Percentiles rank a stretch among this genome's conserved stretches.
Evolutionary conservation across 1,140 invertebrate genomes (phyloP).

Genomic region (Himalopsyche phryganea): DNA sequence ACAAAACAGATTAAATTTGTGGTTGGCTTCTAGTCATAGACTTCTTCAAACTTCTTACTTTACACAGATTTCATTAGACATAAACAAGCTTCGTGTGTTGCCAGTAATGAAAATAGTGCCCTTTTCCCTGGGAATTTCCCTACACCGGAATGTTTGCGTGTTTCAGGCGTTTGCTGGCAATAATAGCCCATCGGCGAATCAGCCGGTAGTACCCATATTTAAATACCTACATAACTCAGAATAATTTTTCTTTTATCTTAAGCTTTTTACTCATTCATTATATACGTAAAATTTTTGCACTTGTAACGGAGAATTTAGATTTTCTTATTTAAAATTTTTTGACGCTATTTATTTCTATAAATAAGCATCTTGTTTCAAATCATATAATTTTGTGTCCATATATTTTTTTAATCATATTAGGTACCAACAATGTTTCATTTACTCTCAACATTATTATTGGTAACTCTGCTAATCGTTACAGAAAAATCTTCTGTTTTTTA

Average conservation of each 20-base stretch:
- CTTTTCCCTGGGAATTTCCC: constrained; percentile 3
- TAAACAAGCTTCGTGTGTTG: neutral
- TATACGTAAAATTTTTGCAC: constrained; percentile 16
- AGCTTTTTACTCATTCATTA: constrained; percentile 20
- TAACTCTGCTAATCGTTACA: too few species aligned
- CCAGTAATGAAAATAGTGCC: neutral
- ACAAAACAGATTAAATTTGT: too few species aligned
- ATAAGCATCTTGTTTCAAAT: constrained; percentile 21
- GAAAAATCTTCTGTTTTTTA: too few species aligned
- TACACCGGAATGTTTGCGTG: constrained; percentile 36
- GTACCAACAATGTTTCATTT: too few species aligned
- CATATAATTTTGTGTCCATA: too few species aligned
- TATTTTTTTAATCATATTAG: too few species aligned
- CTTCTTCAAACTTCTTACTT: too few species aligned
- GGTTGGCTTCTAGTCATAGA: neutral
- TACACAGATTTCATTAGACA: too few species aligned
- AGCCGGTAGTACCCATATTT: constrained; percentile 56
- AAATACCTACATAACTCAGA: constrained; percentile 13
- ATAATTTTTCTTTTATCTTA: neutral
- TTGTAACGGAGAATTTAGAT: constrained; percentile 11
- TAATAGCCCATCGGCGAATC: constrained; percentile 61
- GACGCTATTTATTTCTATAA: constrained; percentile 10
- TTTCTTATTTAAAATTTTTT: neutral
- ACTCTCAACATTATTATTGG: too few species aligned
- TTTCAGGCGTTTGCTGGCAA: constrained; percentile 64